A percentile compares a stretch with the other conserved stretches of the same genome.
Conservation (phyloP, 2,888 invertebrate genomes). For the Agrotis ipsilon region DNA sequence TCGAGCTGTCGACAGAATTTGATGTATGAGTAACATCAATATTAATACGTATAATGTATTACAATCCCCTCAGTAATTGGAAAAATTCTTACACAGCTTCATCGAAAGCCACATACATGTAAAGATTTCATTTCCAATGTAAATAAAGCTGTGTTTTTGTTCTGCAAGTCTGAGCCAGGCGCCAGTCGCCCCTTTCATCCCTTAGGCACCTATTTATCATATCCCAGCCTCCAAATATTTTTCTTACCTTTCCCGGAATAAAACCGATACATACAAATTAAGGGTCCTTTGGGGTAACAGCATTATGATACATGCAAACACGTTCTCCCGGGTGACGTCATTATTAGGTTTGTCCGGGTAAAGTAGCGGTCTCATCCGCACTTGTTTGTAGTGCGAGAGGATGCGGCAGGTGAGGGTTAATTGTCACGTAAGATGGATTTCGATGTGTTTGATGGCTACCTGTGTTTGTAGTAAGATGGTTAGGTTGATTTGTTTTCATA, state of each 20-base stretch:
- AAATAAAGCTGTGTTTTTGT: constrained; percentile 39
- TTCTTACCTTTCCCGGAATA: constrained; percentile 41
- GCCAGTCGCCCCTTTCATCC: constrained; percentile 35
- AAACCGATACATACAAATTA: constrained; percentile 54
- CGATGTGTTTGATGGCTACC: not conserved
- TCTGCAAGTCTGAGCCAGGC: constrained; percentile 10
- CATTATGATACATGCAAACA: constrained; percentile 45
- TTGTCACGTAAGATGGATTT: constrained; percentile 6
- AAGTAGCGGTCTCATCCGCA: constrained; percentile 7
- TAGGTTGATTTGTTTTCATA: not conserved
- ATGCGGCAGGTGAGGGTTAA: not conserved
- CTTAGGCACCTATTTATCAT: constrained; percentile 50
- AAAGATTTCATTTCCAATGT: constrained; percentile 22
- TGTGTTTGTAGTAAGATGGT: not conserved
- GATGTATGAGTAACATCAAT: too few relatives aligned
- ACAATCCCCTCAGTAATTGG: constrained; percentile 7
- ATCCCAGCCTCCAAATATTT: constrained; percentile 44
- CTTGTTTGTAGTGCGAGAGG: constrained; percentile 24
- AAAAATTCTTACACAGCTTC: not conserved
- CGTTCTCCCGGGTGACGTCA: constrained; percentile 29
- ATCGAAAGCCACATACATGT: not conserved
- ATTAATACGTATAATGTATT: not conserved
- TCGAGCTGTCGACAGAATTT: not conserved
- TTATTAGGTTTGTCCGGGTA: constrained; percentile 46
- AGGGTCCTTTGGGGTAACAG: constrained; percentile 25